A percentile compares a stretch with the other conserved stretches of the same genome.
Conservation (phyloP, 2,888 invertebrate genomes). For the Tinea semifulvella region DNA sequence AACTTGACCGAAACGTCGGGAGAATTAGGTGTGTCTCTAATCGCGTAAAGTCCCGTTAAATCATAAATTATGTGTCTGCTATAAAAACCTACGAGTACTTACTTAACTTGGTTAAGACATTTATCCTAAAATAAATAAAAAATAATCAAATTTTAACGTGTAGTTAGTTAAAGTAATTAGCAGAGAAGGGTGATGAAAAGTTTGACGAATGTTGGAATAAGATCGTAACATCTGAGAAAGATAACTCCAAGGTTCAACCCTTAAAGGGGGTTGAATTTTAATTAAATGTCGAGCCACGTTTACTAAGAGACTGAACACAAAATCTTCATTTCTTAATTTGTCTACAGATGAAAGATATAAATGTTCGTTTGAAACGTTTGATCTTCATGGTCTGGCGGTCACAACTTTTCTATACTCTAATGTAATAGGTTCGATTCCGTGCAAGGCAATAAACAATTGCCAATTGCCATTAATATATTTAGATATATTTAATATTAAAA, state of each 20-base stretch:
- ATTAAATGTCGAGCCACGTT: constrained; percentile 59
- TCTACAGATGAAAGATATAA: constrained; percentile 30
- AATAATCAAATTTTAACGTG: background rate
- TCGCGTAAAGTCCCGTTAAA: too few species aligned
- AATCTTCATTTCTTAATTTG: constrained; percentile 58
- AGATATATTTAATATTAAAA: too few species aligned
- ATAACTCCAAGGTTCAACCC: constrained; percentile 30
- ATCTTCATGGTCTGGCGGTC: too few species aligned
- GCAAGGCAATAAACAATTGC: too few species aligned
- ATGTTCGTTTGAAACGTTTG: background rate
- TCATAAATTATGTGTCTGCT: too few species aligned
- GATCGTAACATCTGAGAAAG: constrained; percentile 46
- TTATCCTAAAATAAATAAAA: background rate
- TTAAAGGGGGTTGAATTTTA: constrained; percentile 51
- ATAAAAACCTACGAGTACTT: background rate
- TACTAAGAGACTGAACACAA: constrained; percentile 57
- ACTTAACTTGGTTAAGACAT: background rate
- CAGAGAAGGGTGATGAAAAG: background rate
- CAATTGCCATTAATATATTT: too few species aligned
- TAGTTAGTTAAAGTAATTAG: constrained; percentile 3
- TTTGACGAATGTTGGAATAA: constrained; percentile 52
- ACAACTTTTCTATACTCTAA: too few species aligned
- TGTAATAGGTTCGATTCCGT: too few species aligned
- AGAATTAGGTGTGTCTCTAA: too few species aligned
- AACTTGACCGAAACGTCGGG: too few species aligned